Evolutionary conservation across 2,888 invertebrate genomes (phyloP).

Genomic region (Andrena flavipes): DNA sequence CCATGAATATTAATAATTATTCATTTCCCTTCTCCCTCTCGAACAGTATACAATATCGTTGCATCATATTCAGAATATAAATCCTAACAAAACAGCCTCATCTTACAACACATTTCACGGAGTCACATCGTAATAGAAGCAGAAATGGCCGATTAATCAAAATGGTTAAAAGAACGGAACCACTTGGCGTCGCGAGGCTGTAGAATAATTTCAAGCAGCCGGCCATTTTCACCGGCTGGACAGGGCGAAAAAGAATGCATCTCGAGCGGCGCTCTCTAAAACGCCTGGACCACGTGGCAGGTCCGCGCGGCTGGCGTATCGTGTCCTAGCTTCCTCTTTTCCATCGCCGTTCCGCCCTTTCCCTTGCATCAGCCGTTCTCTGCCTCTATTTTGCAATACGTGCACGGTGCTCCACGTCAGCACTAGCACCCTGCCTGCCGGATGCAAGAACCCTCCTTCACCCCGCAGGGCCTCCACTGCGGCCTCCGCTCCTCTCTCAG

Average conservation of each 20-base stretch:
- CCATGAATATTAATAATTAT: too few species aligned
- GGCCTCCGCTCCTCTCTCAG: background rate
- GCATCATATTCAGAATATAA: too few species aligned
- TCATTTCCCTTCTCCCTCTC: too few species aligned
- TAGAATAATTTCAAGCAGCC: conserved; percentile 15
- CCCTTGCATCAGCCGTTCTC: conserved; percentile 48
- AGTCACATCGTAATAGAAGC: background rate
- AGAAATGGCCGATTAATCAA: background rate
- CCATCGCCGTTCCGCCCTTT: conserved; percentile 20
- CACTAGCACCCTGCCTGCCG: conserved; percentile 69
- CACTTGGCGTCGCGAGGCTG: conserved; percentile 2
- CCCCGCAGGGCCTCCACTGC: background rate
- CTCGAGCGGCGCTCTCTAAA: conserved; percentile 25
- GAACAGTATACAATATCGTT: too few species aligned
- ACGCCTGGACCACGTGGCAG: conserved; percentile 52
- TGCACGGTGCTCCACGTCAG: conserved; percentile 67
- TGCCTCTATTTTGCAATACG: conserved; percentile 71
- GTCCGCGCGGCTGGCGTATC: conserved; percentile 37
- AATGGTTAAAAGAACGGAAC: background rate
- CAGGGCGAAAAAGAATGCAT: background rate
- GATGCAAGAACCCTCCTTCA: conserved; percentile 60
- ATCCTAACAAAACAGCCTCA: background rate
- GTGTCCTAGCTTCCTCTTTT: conserved; percentile 33
- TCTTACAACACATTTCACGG: background rate
- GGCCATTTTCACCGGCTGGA: background rate